These are phyloP conservation scores for Triplophysa bombifrons DNA, from an alignment of 2,797 vertebrate species.

Conservation along the genomic window DNA sequence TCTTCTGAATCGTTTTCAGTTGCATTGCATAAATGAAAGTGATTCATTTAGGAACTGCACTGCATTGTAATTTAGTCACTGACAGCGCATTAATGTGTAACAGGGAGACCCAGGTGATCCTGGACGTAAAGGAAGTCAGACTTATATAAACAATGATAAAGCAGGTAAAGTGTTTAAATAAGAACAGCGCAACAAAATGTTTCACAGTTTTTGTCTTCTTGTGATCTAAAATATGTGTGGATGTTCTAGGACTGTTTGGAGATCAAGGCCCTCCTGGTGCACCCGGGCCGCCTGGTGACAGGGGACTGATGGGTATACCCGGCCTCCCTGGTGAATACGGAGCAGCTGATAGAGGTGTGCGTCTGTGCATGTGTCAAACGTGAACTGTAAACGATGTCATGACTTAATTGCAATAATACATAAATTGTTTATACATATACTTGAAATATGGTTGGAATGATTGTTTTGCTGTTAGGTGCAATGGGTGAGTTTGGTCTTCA, in stretches of 20 bases:
- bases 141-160: neutral
- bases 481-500: conserved; percentile 63
- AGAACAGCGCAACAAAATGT: neutral
- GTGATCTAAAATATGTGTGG: neutral
- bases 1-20: no score
- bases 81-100: conserved; percentile 1
- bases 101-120: conserved; percentile 27
- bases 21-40: neutral
- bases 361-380: neutral
- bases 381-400: neutral
- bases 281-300: conserved; percentile 19
- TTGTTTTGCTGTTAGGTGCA: conserved; percentile 22
- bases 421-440: neutral
- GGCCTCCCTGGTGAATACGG: conserved; percentile 40
- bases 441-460: neutral
- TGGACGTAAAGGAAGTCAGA: neutral
- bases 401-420: neutral
- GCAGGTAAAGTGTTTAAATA: conserved; percentile 1
- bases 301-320: conserved; percentile 22
- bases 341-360: conserved; percentile 60
- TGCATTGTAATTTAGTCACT: neutral
- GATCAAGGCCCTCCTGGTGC: conserved; percentile 22
- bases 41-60: neutral
- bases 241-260: conserved; percentile 8
- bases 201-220: neutral